A percentile compares a stretch with the other conserved stretches of the same genome.
phyloP scores from a whole-genome alignment of 2,888 invertebrate species.

The Eilema griseolum region DNA sequence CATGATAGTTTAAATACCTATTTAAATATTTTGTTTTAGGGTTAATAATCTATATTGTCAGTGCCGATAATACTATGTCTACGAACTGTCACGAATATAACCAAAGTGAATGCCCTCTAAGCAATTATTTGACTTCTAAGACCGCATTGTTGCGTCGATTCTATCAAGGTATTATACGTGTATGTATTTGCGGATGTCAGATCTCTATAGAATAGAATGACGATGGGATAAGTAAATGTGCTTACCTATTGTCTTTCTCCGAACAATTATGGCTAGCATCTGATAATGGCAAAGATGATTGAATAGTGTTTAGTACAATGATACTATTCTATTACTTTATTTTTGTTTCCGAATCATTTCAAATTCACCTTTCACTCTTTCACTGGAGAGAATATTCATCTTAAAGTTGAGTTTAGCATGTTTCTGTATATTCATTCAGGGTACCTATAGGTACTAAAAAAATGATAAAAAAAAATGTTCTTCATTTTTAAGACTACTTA shows the following conservation, averaged over 20 bases:
- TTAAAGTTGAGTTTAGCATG: too few relatives aligned
- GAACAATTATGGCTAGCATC: background rate
- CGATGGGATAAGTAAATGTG: background rate
- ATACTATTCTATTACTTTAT: background rate
- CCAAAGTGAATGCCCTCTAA: background rate
- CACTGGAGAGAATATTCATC: too few relatives aligned
- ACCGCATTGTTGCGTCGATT: constrained; percentile 11
- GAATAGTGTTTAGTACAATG: background rate
- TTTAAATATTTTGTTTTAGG: background rate
- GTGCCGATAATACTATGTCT: background rate
- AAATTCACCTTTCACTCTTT: too few relatives aligned
- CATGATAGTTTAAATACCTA: too few relatives aligned
- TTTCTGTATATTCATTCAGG: too few relatives aligned
- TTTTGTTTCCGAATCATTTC: background rate
- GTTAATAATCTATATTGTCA: background rate
- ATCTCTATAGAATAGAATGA: background rate
- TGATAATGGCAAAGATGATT: background rate
- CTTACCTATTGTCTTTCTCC: constrained; percentile 12
- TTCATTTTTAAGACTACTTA: too few relatives aligned
- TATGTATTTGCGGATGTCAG: constrained; percentile 11
- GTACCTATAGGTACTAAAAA: background rate
- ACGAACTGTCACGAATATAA: background rate
- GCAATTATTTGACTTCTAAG: background rate
- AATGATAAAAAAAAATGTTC: too few relatives aligned
- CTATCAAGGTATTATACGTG: background rate